phyloP scores from a whole-genome alignment of 2,888 invertebrate species.

The Dicyrtoma fusca region DNA sequence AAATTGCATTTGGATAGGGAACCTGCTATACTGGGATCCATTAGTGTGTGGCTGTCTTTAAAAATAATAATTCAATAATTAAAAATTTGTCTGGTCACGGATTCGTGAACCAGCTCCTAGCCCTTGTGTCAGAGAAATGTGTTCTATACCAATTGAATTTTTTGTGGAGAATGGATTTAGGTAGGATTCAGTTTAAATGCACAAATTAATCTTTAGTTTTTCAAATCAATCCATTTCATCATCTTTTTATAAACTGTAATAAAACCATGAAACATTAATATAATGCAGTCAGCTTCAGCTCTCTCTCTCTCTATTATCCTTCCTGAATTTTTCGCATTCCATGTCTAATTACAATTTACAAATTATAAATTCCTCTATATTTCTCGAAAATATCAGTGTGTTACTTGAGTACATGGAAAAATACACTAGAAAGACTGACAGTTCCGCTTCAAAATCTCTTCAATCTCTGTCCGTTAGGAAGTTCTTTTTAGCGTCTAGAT shows the following conservation, averaged over 20 bases:
- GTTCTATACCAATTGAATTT: slow-evolving; percentile 3
- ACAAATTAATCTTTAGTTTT: background rate
- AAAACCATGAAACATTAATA: no score
- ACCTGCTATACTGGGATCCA: no score
- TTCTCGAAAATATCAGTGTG: no score
- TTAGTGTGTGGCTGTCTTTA: no score
- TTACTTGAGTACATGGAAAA: no score
- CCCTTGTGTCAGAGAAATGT: slow-evolving; percentile 5
- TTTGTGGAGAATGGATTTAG: slow-evolving; percentile 14
- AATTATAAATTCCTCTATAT: no score
- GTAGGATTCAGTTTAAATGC: slow-evolving; percentile 6
- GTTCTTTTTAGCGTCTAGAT: no score
- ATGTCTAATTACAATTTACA: no score
- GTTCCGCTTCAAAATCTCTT: no score
- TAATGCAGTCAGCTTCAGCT: background rate
- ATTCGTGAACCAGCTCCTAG: background rate
- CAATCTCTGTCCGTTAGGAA: no score
- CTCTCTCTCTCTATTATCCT: background rate
- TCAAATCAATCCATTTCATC: background rate
- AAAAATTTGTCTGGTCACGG: slow-evolving; percentile 15
- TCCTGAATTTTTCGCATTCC: background rate
- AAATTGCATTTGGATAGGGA: background rate
- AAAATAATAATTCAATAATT: no score
- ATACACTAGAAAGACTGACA: no score
- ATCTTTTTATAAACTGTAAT: slow-evolving; percentile 7